Base-by-base conservation (phyloP, 2,888 invertebrate genomes). In the Exocentrus adspersus region DNA sequence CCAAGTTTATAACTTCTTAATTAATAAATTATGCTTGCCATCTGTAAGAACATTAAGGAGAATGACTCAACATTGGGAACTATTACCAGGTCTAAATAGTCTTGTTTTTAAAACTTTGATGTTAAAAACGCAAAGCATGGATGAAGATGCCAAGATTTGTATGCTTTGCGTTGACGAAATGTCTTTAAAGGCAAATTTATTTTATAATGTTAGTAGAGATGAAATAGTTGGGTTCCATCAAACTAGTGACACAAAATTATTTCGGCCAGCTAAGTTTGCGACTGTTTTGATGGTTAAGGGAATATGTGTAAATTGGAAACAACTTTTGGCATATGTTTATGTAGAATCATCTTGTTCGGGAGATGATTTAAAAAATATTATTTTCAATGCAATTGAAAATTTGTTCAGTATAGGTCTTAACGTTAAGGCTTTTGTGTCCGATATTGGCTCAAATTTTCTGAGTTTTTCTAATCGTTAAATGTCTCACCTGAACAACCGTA, bases 371-470 rank as follows among this genome's bases (percentile, higher is more conserved):
- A 46, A 46, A 46, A 20, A 19, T 19, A 46, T 21, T n/a, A 5
- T 19, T 9, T 46, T 46, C 6, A 2, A 46, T 3, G 5, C 20
- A 4, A 43, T 43, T 43, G 3, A 10, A 12, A 43, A 12, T 3
- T 43, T 43, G n/a, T 2, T 16, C 2, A 17, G 9, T 46, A 46
- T 19, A 10, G 20, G 21, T 10, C 14, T 46, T 6, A 19, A 19
- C n/a, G 19, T 21, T 10, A 1, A 12, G 6, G 19, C 46, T 20
- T 7, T 64, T n/a, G n/a, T 60, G 12, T 51, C 60, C 5, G 61
- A 64, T 52, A 37, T 45, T 37, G 60, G 64, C 7, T 62, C 62
- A 19, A 68, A 62, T 46, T 65, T 65, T 58, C 37, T n/a, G 46
- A 53, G 24, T 32, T 64, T 10, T 12, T 60, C 20, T 56, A 48